These are phyloP conservation scores for Empidonax alnorum DNA, from an alignment of 2,113 vertebrate genomes.

Conservation along the genomic window DNA sequence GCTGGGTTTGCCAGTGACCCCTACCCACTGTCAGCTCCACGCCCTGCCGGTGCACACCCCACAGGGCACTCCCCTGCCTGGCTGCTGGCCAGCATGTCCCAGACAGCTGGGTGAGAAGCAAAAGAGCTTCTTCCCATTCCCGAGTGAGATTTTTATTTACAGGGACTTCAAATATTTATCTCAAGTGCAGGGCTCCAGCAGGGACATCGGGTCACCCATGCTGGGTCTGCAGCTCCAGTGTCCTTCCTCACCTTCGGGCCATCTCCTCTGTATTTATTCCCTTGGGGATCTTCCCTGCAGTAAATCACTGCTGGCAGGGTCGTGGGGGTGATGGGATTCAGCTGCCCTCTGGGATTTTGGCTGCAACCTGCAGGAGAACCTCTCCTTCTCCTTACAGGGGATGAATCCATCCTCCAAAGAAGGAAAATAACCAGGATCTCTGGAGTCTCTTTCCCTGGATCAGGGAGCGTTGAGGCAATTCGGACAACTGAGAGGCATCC, in stretches of 20 bases:
- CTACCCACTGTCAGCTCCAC: neutral
- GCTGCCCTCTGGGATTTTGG: neutral
- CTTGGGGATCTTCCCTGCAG: neutral
- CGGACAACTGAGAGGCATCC: neutral
- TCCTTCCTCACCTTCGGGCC: neutral
- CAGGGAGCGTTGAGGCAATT: neutral
- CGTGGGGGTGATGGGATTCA: neutral
- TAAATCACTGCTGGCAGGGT: neutral
- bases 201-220: accelerated
- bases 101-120: neutral
- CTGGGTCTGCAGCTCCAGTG: neutral
- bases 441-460: accelerated
- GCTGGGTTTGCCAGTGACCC: neutral
- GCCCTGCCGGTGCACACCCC: neutral
- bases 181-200: neutral
- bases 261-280: conserved; percentile 25
- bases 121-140: conserved; percentile 23
- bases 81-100: neutral
- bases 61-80: neutral
- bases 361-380: neutral
- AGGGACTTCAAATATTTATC: conserved; percentile 59
- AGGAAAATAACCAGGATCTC: neutral
- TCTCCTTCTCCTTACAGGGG: neutral
- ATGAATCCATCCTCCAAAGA: neutral
- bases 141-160: neutral